Percentiles rank a stretch among this genome's conserved stretches.
These are phyloP conservation scores for Rhagonycha fulva DNA, from an alignment of 2,888 invertebrate genomes.

Conservation along the genomic window DNA sequence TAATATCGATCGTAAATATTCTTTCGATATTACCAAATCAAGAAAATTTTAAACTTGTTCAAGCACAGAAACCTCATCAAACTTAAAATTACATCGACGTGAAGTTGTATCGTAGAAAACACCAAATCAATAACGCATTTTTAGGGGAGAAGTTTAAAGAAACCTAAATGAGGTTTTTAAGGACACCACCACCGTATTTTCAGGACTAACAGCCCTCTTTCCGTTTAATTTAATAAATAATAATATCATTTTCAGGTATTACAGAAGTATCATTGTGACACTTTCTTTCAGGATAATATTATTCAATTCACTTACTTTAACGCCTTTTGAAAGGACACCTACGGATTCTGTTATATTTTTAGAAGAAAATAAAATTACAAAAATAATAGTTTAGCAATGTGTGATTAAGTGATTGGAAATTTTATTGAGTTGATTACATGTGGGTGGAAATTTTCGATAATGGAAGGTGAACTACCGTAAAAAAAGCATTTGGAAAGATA, in stretches of 20 bases:
- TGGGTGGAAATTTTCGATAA: neutral
- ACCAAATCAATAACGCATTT: neutral
- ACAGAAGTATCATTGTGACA: neutral
- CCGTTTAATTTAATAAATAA: too few relatives aligned
- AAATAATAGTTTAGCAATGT: neutral
- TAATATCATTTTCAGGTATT: neutral
- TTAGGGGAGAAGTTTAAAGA: neutral
- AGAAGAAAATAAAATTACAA: neutral
- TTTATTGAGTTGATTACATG: neutral
- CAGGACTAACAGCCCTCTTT: too few relatives aligned
- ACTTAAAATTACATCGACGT: neutral
- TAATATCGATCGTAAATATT: neutral
- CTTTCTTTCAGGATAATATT: neutral
- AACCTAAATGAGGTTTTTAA: too few relatives aligned
- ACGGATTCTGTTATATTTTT: neutral
- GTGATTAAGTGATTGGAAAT: neutral
- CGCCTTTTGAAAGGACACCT: neutral
- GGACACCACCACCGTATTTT: too few relatives aligned
- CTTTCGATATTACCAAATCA: neutral
- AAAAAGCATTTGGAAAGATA: neutral
- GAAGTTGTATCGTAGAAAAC: neutral
- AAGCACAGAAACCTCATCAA: neutral
- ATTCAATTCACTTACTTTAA: neutral
- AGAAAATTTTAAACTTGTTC: neutral
- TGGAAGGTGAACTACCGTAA: neutral